These are phyloP conservation scores for Troides aeacus DNA, from an alignment of 2,888 invertebrate species.

Conservation along the genomic window DNA sequence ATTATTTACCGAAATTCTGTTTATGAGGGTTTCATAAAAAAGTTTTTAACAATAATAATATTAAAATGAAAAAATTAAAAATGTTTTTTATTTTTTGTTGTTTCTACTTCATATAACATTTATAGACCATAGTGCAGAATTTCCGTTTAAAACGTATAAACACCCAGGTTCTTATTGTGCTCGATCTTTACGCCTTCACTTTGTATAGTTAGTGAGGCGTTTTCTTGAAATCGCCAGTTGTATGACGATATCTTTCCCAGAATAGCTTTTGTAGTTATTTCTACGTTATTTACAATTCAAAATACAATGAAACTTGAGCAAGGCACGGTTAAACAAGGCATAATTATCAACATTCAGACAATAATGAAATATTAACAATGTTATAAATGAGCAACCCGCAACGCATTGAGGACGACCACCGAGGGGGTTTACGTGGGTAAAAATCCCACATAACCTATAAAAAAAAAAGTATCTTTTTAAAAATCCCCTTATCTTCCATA, in stretches of 20 bases:
- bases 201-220: constrained; percentile 43
- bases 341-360: not conserved
- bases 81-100: too few relatives aligned
- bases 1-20: too few relatives aligned
- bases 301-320: constrained; percentile 24
- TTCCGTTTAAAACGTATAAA: constrained; percentile 31
- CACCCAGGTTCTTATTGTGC: constrained; percentile 31
- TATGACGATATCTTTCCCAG: constrained; percentile 49
- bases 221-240: constrained; percentile 44
- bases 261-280: constrained; percentile 42
- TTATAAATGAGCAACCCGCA: too few relatives aligned
- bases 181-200: constrained; percentile 32
- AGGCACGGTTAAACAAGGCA: not conserved
- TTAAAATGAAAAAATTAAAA: too few relatives aligned
- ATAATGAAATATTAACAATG: not conserved
- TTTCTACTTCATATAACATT: not conserved
- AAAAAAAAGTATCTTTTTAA: too few relatives aligned
- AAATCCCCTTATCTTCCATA: too few relatives aligned
- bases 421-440: too few relatives aligned
- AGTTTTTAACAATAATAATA: too few relatives aligned
- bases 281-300: constrained; percentile 31
- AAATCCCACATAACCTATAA: too few relatives aligned
- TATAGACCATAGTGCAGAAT: not conserved
- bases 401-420: too few relatives aligned
- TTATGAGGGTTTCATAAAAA: too few relatives aligned